Percentiles rank a stretch among this genome's conserved stretches.
Conservation (phyloP, 1,140 invertebrate genomes). For the Watersipora subatra region DNA sequence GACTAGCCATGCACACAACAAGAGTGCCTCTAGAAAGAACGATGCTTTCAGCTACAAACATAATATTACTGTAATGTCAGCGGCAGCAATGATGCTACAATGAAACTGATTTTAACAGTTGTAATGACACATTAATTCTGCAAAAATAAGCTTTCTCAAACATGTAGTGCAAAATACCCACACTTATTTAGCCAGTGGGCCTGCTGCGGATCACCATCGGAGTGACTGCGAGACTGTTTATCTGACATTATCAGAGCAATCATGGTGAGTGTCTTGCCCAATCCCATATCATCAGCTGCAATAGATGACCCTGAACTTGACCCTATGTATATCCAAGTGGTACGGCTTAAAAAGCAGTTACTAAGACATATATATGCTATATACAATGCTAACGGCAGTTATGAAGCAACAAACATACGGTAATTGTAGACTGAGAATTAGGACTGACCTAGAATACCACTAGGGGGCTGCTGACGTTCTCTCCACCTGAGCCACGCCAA, state of each 20-base stretch:
- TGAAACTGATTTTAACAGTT: slow-evolving; percentile 1
- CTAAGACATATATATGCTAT: too few relatives aligned
- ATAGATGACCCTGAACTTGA: slow-evolving; percentile 6
- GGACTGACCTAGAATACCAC: slow-evolving; percentile 48
- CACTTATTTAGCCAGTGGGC: neutral
- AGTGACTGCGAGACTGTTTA: slow-evolving; percentile 6
- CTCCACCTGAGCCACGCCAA: slow-evolving; percentile 77
- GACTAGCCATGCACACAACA: slow-evolving; percentile 69
- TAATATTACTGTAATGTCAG: neutral
- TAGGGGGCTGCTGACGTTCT: slow-evolving; percentile 64
- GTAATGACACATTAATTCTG: too few relatives aligned
- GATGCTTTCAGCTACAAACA: slow-evolving; percentile 20
- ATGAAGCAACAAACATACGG: neutral
- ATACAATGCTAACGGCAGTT: neutral
- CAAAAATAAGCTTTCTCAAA: too few relatives aligned
- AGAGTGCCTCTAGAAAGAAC: slow-evolving; percentile 52
- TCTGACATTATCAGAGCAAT: slow-evolving; percentile 59
- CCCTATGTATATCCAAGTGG: neutral
- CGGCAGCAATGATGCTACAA: neutral
- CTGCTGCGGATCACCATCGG: neutral
- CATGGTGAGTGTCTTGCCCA: slow-evolving; percentile 81
- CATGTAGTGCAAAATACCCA: too few relatives aligned
- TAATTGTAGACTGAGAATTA: neutral
- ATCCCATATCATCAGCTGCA: slow-evolving; percentile 81
- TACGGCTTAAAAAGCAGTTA: too few relatives aligned